Evolutionary conservation across 2,888 invertebrate genomes (phyloP).

Genomic region (Xylophagus ater): DNA sequence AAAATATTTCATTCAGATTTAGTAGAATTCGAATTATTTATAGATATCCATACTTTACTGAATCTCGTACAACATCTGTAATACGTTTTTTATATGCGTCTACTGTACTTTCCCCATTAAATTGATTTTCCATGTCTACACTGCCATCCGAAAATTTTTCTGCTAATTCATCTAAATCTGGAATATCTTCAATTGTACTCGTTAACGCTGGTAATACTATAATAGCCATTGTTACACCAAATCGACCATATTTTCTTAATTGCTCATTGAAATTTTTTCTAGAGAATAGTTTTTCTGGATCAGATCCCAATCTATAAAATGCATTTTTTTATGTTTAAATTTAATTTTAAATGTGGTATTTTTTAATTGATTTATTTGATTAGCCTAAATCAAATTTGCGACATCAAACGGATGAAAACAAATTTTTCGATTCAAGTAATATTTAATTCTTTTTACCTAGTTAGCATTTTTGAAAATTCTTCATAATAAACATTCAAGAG

Average conservation of each 20-base stretch:
- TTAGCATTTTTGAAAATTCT: constrained; percentile 20
- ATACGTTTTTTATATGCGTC: constrained; percentile 24
- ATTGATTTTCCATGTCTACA: constrained; percentile 17
- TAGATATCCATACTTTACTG: constrained; percentile 25
- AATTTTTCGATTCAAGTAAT: too few species aligned
- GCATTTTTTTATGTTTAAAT: neutral
- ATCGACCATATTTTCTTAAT: constrained; percentile 24
- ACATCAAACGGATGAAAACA: too few species aligned
- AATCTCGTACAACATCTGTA: constrained; percentile 27
- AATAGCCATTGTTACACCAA: constrained; percentile 29
- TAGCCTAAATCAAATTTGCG: too few species aligned
- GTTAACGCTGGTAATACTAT: constrained; percentile 31
- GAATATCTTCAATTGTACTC: constrained; percentile 25
- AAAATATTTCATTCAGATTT: too few species aligned
- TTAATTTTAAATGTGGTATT: too few species aligned
- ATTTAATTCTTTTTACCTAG: too few species aligned
- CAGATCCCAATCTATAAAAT: constrained; percentile 25
- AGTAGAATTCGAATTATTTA: too few species aligned
- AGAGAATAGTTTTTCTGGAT: constrained; percentile 24
- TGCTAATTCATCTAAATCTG: constrained; percentile 29
- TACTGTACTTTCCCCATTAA: constrained; percentile 8
- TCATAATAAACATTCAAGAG: constrained; percentile 28
- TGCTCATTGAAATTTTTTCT: constrained; percentile 25
- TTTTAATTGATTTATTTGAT: too few species aligned
- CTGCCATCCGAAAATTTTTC: constrained; percentile 25